Evolutionary conservation across 2,797 vertebrate genomes (phyloP).

Genomic region (Acanthornis magna): DNA sequence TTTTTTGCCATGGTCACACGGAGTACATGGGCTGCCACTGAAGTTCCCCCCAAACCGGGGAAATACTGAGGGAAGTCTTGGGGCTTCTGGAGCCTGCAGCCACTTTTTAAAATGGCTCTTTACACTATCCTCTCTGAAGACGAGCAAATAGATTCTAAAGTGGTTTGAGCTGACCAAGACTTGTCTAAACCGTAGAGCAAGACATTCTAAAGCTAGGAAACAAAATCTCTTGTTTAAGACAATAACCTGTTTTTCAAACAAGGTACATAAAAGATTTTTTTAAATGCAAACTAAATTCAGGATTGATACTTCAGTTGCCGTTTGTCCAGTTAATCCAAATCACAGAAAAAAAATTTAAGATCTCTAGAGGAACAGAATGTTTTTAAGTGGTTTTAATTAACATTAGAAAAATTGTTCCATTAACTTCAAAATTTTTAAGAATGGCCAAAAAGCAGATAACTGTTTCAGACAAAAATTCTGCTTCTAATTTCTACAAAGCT

Average conservation of each 20-base stretch:
- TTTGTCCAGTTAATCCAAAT: not conserved
- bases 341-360: not conserved
- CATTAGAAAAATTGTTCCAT: not conserved
- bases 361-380: not conserved
- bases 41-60: not conserved
- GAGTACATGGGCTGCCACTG: not conserved
- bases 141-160: not conserved
- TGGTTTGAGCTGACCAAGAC: not conserved
- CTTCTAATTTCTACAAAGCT: not conserved
- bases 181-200: not conserved
- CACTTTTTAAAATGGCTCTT: not conserved
- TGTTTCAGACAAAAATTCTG: not conserved
- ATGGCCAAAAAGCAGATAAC: not conserved
- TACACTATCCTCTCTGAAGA: not conserved
- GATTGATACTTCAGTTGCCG: not conserved
- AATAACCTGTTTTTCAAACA: not conserved
- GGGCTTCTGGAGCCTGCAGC: not conserved
- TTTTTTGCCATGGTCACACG: not conserved
- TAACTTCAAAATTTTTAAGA: not conserved
- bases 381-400: not conserved
- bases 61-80: not conserved
- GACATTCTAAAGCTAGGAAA: not conserved
- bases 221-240: not conserved
- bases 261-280: not conserved
- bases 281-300: not conserved